Percentiles rank a stretch among this genome's conserved stretches.
Evolutionary conservation across 2,113 vertebrate species (phyloP).

Genomic region (Picathartes gymnocephalus): DNA sequence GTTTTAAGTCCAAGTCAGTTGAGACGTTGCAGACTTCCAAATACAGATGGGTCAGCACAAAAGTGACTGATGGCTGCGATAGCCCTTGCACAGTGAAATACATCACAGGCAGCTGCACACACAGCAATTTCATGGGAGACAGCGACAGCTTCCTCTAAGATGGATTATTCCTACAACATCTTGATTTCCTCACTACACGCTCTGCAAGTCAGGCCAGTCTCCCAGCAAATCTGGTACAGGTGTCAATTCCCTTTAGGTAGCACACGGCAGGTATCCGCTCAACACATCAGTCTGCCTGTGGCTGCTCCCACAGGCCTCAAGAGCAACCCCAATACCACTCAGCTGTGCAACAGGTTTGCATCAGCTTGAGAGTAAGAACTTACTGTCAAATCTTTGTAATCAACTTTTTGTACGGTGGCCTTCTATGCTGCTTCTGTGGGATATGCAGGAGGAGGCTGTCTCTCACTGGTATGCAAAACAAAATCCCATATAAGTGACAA

Average conservation of each 20-base stretch:
- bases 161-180: background rate
- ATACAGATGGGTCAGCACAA: background rate
- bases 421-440: background rate
- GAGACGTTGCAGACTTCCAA: background rate
- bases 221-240: background rate
- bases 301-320: background rate
- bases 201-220: background rate
- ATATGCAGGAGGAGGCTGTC: background rate
- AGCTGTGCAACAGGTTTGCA: background rate
- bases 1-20: background rate
- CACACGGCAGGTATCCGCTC: fast-evolving
- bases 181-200: background rate
- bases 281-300: no score
- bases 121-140: slow-evolving; percentile 14
- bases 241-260: background rate
- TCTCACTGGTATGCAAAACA: background rate
- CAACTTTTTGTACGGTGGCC: background rate
- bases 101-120: background rate
- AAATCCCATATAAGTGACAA: fast-evolving
- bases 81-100: slow-evolving; percentile 3
- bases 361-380: background rate
- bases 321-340: background rate
- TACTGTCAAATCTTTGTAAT: background rate
- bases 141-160: background rate
- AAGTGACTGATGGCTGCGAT: background rate